phyloP scores from a whole-genome alignment of 2,113 vertebrate genomes.

The Rhinopithecus roxellana region DNA sequence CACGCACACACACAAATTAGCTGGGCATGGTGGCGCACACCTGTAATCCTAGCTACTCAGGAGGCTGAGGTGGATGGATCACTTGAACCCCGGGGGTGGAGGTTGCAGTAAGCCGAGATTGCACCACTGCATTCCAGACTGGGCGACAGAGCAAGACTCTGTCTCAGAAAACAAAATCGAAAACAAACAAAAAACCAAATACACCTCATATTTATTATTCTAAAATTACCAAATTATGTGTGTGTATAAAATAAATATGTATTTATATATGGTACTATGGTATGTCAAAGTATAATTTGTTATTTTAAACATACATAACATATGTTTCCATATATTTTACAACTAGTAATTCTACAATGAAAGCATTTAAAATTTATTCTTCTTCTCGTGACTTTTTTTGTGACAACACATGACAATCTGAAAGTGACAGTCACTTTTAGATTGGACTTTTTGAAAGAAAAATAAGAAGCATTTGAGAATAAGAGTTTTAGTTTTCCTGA shows the following conservation, averaged over 20 bases:
- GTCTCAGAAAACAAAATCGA: too few relatives aligned
- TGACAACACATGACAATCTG: background rate
- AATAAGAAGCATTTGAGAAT: background rate
- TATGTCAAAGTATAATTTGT: background rate
- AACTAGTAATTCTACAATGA: background rate
- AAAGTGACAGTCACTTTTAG: constrained; percentile 9
- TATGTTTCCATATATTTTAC: background rate
- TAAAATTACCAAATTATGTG: background rate
- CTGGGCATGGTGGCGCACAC: too few relatives aligned
- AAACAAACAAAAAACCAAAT: background rate
- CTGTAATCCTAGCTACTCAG: too few relatives aligned
- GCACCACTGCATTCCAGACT: too few relatives aligned
- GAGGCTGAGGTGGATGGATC: too few relatives aligned
- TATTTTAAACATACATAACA: background rate
- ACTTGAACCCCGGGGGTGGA: too few relatives aligned
- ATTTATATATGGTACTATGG: background rate
- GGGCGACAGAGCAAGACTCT: too few relatives aligned
- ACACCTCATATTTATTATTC: background rate
- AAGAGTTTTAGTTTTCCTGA: background rate
- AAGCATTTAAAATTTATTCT: background rate
- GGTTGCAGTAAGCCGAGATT: too few relatives aligned
- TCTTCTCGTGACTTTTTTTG: background rate
- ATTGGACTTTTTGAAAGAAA: constrained; percentile 3
- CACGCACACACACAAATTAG: too few relatives aligned
- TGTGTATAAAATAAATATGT: background rate